phyloP scores from a whole-genome alignment of 2,888 invertebrate genomes.

The Sesia bembeciformis region DNA sequence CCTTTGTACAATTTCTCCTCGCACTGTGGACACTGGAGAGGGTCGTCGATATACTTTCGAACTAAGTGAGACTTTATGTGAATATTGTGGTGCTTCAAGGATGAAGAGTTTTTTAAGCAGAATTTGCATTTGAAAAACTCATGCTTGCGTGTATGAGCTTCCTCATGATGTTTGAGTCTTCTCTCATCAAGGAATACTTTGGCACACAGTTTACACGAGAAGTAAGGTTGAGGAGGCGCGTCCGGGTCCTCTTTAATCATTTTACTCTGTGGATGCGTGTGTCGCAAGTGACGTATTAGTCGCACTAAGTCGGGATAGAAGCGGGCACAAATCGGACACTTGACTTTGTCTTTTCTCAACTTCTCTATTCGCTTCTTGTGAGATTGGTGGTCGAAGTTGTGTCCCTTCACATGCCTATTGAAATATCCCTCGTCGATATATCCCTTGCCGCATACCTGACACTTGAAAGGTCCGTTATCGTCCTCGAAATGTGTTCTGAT shows the following conservation, averaged over 20 bases:
- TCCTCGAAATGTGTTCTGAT: slow-evolving; percentile 65
- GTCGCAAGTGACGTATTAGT: slow-evolving; percentile 57
- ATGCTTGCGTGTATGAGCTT: slow-evolving; percentile 54
- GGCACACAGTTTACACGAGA: slow-evolving; percentile 61
- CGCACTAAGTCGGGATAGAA: slow-evolving; percentile 55
- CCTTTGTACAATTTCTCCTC: slow-evolving; percentile 52
- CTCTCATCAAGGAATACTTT: slow-evolving; percentile 54
- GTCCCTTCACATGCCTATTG: slow-evolving; percentile 65
- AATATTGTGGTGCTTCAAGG: slow-evolving; percentile 48
- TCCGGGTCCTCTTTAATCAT: slow-evolving; percentile 69
- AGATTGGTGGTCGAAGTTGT: slow-evolving; percentile 60
- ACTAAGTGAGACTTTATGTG: slow-evolving; percentile 59
- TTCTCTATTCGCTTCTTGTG: slow-evolving; percentile 56
- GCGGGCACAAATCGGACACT: slow-evolving; percentile 60
- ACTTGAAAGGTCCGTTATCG: slow-evolving; percentile 66
- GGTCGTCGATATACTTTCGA: slow-evolving; percentile 51
- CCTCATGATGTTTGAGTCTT: slow-evolving; percentile 48
- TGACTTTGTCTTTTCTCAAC: slow-evolving; percentile 53
- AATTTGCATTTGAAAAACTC: slow-evolving; percentile 64
- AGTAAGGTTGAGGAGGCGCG: slow-evolving; percentile 48
- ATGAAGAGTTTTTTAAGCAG: slow-evolving; percentile 58
- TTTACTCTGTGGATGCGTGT: slow-evolving; percentile 64
- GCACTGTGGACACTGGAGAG: slow-evolving; percentile 55
- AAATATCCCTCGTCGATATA: slow-evolving; percentile 68
- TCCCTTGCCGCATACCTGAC: slow-evolving; percentile 65